Evolutionary conservation across 1,140 invertebrate genomes (phyloP), one percentile per base, ranked within the genome.

Genomic region (Leptinotarsa lineolata): DNA sequence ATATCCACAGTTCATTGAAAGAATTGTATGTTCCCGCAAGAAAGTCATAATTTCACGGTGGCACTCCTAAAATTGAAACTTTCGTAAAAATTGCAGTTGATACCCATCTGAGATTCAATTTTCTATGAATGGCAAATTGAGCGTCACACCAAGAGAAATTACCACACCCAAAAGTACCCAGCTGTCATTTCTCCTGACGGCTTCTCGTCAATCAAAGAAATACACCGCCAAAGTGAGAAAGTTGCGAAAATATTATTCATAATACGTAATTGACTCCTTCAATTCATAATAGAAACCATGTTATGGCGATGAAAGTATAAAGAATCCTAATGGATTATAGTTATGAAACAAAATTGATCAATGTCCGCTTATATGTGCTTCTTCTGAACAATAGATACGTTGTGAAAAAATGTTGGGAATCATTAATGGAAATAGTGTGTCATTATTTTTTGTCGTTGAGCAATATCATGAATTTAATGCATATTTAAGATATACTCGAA

Each of bases 281-380:
- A n/a, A 12, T n/a, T 54, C 48, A 30, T 30, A 54, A 54, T 54
- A 54, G 48, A 54, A 54, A 4, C n/a, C 48, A 54, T 54, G 48
- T 54, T 16, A 54, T 54, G 24, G 13, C 48, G 48, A 54, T 54
- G 48, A 54, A 54, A 54, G 48, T 54, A 54, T 54, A 16, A 54
- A 54, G 48, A 54, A 54, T 54, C 48, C 48, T 54, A 54, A 54
- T 54, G n/a, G 48, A 30, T n/a, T 54, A n/a, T 54, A n/a, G n/a
- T 54, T 54, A 54, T 54, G 48, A 54, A 54, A 54, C n/a, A n/a
- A 54, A 54, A 54, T 54, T 54, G 6, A 54, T 54, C 1, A 12
- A 54, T 16, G 48, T n/a, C 48, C n/a, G 48, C 48, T 54, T 54
- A 54, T 54, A 54, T 54, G 48, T 16, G 13, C 48, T 54, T 54